These are phyloP conservation scores for Parnassius smintheus DNA, from an alignment of 2,888 invertebrate genomes.

Conservation along the genomic window DNA sequence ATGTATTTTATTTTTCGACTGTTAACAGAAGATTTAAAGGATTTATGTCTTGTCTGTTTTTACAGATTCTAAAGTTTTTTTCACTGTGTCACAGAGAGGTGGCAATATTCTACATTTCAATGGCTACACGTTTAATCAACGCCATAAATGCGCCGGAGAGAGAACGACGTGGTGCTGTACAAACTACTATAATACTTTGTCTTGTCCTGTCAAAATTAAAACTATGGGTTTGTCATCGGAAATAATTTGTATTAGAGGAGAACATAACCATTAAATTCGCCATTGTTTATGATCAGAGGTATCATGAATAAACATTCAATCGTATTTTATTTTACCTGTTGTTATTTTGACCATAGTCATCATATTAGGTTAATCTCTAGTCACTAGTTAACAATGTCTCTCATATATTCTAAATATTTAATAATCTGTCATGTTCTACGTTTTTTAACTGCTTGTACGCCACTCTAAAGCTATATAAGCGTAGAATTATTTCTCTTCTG, in stretches of 20 bases:
- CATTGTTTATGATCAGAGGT: too few relatives aligned
- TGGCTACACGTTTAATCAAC: conserved; percentile 42
- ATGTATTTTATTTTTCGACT: too few relatives aligned
- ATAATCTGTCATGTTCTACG: too few relatives aligned
- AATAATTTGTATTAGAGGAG: conserved; percentile 2
- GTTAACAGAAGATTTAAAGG: neutral
- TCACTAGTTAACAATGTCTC: too few relatives aligned
- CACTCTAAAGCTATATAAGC: too few relatives aligned
- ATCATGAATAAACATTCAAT: too few relatives aligned
- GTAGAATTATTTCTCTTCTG: too few relatives aligned
- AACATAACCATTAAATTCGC: conserved; percentile 16
- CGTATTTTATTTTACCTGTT: too few relatives aligned
- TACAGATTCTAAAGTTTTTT: conserved; percentile 30
- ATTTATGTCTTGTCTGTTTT: conserved; percentile 12
- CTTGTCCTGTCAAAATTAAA: conserved; percentile 41
- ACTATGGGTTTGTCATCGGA: conserved; percentile 19
- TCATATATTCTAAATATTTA: too few relatives aligned
- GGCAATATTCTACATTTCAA: conserved; percentile 43
- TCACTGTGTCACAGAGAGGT: conserved; percentile 45
- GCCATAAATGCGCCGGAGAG: conserved; percentile 26
- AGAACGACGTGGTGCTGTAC: conserved; percentile 46
- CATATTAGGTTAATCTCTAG: too few relatives aligned
- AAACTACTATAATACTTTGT: conserved; percentile 36
- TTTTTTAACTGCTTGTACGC: too few relatives aligned
- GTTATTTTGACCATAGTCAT: too few relatives aligned